Evolutionary conservation across 2,888 invertebrate species (phyloP).

Genomic region (Aelia acuminata): DNA sequence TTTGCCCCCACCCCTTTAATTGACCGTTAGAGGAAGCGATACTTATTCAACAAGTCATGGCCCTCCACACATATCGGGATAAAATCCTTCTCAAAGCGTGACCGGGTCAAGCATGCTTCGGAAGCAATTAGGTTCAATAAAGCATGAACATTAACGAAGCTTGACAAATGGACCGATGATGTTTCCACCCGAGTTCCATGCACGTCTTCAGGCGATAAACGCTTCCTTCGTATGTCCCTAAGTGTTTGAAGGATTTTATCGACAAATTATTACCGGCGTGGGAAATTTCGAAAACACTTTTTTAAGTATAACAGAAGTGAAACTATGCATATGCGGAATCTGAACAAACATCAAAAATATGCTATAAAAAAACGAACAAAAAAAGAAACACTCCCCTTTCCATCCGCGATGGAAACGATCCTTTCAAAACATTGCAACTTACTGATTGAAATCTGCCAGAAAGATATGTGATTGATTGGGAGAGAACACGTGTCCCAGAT

Average conservation of each 20-base stretch:
- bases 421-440: neutral
- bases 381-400: neutral
- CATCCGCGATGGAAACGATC: neutral
- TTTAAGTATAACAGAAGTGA: neutral
- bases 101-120: conserved; percentile 45
- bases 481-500: neutral
- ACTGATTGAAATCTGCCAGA: conserved; percentile 1
- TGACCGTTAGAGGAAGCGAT: conserved; percentile 20
- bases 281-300: neutral
- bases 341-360: conserved; percentile 6
- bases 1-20: too few species aligned
- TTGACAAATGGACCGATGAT: conserved; percentile 39
- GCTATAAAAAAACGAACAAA: neutral
- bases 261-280: neutral
- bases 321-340: neutral
- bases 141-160: conserved; percentile 43
- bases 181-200: neutral
- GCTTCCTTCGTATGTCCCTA: neutral
- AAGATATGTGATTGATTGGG: conserved; percentile 21
- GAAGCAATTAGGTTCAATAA: conserved; percentile 47
- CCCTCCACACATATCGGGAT: conserved; percentile 46
- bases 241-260: neutral
- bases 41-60: conserved; percentile 9
- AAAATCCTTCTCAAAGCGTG: conserved; percentile 38
- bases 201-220: conserved; percentile 48